Evolutionary conservation across 2,888 invertebrate species (phyloP).

Genomic region (Metopia argyrocephala): DNA sequence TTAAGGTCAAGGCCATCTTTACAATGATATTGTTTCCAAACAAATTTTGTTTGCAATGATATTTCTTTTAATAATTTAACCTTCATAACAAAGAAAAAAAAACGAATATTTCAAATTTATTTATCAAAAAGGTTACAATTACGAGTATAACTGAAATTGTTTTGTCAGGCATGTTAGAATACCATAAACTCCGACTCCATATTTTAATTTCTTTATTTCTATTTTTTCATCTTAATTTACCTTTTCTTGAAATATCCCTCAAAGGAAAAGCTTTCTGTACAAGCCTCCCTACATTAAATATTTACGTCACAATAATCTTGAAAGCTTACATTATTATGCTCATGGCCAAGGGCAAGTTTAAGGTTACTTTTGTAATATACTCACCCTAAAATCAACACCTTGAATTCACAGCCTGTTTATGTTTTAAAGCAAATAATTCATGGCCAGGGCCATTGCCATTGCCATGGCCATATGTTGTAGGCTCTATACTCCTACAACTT

Average conservation of each 20-base stretch:
- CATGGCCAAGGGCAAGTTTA: slow-evolving; percentile 64
- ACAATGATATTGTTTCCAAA: too few species aligned
- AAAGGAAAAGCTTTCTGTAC: slow-evolving; percentile 41
- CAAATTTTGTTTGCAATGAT: too few species aligned
- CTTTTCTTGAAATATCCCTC: too few species aligned
- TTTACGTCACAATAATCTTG: slow-evolving; percentile 48
- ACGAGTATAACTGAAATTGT: background rate
- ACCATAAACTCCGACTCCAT: slow-evolving; percentile 10
- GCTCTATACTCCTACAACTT: slow-evolving; percentile 41
- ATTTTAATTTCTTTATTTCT: too few species aligned
- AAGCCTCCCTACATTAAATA: slow-evolving; percentile 23
- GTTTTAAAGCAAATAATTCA: slow-evolving; percentile 26
- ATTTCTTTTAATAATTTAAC: too few species aligned
- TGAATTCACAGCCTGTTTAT: background rate
- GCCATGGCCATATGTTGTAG: slow-evolving; percentile 71
- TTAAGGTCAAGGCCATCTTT: too few species aligned
- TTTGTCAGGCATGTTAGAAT: slow-evolving; percentile 39
- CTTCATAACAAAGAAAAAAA: background rate
- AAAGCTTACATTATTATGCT: slow-evolving; percentile 43
- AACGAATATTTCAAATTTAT: background rate
- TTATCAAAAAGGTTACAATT: too few species aligned
- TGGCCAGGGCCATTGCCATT: slow-evolving; percentile 69
- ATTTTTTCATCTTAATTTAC: background rate
- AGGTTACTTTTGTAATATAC: slow-evolving; percentile 42
- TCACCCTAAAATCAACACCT: background rate